These are phyloP conservation scores for Podargus strigoides DNA, from an alignment of 2,797 vertebrate species.

Conservation along the genomic window DNA sequence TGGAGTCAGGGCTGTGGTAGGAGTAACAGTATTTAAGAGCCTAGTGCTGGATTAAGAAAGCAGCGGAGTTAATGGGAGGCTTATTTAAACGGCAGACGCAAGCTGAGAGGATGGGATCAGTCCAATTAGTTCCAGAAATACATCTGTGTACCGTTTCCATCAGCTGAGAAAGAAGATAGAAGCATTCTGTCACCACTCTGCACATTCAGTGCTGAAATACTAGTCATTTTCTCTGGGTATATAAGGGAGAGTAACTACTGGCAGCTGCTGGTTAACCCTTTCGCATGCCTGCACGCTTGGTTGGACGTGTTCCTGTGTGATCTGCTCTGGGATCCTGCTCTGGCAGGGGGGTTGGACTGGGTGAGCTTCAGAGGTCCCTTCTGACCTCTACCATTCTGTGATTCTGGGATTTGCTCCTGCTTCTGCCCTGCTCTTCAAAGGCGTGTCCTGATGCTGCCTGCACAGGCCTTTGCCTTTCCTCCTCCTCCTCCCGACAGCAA, in stretches of 20 bases:
- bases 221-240: background rate
- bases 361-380: no score
- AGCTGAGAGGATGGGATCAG: background rate
- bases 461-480: background rate
- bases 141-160: background rate
- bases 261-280: background rate
- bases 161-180: background rate
- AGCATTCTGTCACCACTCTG: background rate
- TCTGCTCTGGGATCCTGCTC: no score
- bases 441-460: accelerated
- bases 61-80: background rate
- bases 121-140: background rate
- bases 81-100: background rate
- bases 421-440: background rate
- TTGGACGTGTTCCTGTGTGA: no score
- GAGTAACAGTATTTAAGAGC: no score
- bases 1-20: accelerated
- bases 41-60: background rate
- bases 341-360: no score
- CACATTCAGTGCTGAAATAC: background rate
- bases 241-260: accelerated
- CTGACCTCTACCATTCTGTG: no score
- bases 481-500: background rate
- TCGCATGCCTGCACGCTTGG: accelerated
- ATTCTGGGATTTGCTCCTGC: background rate